A percentile compares a stretch with the other conserved stretches of the same genome.
These are phyloP conservation scores for Buceros bicornis DNA, from an alignment of 2,797 vertebrate genomes.

Conservation along the genomic window DNA sequence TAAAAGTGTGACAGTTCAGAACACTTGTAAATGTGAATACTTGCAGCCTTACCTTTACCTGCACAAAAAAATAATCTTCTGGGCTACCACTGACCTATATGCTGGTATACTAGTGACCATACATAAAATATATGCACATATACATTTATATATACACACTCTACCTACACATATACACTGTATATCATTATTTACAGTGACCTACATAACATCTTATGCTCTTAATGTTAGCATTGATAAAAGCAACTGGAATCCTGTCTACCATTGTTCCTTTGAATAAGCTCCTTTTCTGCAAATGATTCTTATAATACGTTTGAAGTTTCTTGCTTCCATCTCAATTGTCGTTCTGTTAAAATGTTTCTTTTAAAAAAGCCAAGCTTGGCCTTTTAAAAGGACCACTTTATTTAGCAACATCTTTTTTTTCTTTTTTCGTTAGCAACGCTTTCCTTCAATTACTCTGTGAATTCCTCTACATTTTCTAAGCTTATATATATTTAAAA, in stretches of 20 bases:
- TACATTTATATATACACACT: too few relatives aligned
- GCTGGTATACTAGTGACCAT: too few relatives aligned
- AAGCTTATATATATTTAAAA: neutral
- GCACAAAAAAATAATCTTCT: neutral
- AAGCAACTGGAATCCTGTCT: neutral
- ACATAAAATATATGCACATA: too few relatives aligned
- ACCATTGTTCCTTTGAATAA: neutral
- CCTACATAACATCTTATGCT: too few relatives aligned
- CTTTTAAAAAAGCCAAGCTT: neutral
- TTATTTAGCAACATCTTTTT: neutral
- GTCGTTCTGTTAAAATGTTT: neutral
- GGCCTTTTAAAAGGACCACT: neutral
- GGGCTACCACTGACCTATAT: accelerated
- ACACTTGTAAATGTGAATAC: neutral
- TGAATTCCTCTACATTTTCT: neutral
- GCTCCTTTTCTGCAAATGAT: neutral
- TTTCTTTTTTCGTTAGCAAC: neutral
- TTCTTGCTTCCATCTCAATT: neutral
- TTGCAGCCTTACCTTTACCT: neutral
- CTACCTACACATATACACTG: too few relatives aligned
- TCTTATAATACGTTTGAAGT: neutral
- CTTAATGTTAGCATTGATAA: neutral
- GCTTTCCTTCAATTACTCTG: neutral
- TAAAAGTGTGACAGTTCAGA: neutral
- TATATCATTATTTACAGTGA: too few relatives aligned